Base-by-base conservation (phyloP, 2,888 invertebrate genomes). In the Abrostola triplasia region DNA sequence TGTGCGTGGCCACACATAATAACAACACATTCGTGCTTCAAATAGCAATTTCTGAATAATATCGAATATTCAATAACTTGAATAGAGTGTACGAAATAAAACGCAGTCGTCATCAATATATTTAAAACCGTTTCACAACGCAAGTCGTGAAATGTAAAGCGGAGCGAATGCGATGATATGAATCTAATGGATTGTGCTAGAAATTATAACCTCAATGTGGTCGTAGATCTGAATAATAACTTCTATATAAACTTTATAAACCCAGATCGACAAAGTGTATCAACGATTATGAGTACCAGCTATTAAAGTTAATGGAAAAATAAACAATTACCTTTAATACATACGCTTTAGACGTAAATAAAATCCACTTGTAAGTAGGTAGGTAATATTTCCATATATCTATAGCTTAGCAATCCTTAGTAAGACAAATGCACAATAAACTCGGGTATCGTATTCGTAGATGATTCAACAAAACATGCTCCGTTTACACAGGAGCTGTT, bases 1-100 rank as follows among this genome's bases (percentile, higher is more conserved):
- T 89, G 84, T 13, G 88, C 87, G 70, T 90, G 89, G 36, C 88
- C 84, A 59, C 80, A 71, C 81, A 82, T 70, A 59, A 57, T 54
- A 49, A 5, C 44, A 12, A 52, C 13, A 40, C 70, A 74, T 64
- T 12, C 65, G 73, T 55, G 69, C 51, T 50, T 67, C 56, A 59
- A 69, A 70, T 67, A 8, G 44, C 41, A 57, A 59, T 64, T 66
- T 70, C 44, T 71, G 36, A 70, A 67, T 57, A 70, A 73, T 70
- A 71, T 70, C 55, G 68, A 68, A 72, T 71, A 62, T 69, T 64
- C 37, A 73, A 54, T 44, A 55, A 50, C 37, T 6, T 9, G 56
- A 61, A 60, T 53, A 64, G 58, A 61, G 54, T 64, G 66, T 9
- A 63, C 50, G 67, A 56, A 56, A 68, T 65, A 67, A 68, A 56